These are phyloP conservation scores for Acanthacorydalis orientalis DNA, from an alignment of 2,888 invertebrate species.

Conservation along the genomic window DNA sequence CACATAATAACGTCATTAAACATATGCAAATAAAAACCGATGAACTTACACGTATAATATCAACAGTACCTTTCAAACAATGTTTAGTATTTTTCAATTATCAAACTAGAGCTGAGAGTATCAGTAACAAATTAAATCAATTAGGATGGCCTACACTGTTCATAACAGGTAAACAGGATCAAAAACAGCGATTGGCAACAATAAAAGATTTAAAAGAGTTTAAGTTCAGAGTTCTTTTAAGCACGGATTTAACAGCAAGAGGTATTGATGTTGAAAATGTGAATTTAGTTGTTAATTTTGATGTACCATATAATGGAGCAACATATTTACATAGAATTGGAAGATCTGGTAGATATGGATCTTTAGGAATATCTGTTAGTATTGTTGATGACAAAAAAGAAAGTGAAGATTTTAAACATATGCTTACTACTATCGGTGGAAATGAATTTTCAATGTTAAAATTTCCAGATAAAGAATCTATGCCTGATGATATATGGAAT, in stretches of 20 bases:
- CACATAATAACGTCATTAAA: slow-evolving; percentile 42
- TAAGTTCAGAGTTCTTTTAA: slow-evolving; percentile 68
- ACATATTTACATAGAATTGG: slow-evolving; percentile 92
- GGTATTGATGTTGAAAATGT: slow-evolving; percentile 91
- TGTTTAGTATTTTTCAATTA: slow-evolving; percentile 84
- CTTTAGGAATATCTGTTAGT: slow-evolving; percentile 63
- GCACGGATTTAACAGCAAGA: slow-evolving; percentile 81
- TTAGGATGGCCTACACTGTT: slow-evolving; percentile 64
- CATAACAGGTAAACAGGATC: slow-evolving; percentile 65
- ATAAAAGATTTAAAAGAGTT: slow-evolving; percentile 63
- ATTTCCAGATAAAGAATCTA: slow-evolving; percentile 23
- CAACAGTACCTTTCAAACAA: slow-evolving; percentile 65
- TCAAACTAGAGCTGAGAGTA: slow-evolving; percentile 65
- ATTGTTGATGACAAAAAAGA: slow-evolving; percentile 53
- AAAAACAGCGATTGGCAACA: slow-evolving; percentile 56
- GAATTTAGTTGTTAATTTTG: slow-evolving; percentile 85
- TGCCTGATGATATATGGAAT: slow-evolving; percentile 17
- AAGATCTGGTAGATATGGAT: slow-evolving; percentile 85
- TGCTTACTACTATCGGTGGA: slow-evolving; percentile 40
- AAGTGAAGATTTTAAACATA: slow-evolving; percentile 32
- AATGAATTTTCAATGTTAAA: slow-evolving; percentile 29
- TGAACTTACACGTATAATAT: slow-evolving; percentile 48
- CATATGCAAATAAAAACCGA: slow-evolving; percentile 50
- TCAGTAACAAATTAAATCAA: slow-evolving; percentile 51
- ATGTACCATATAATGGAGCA: slow-evolving; percentile 60